Evolutionary conservation across 1,140 invertebrate genomes (phyloP), one percentile per base, ranked within the genome.

Genomic region (Drosophila orena): DNA sequence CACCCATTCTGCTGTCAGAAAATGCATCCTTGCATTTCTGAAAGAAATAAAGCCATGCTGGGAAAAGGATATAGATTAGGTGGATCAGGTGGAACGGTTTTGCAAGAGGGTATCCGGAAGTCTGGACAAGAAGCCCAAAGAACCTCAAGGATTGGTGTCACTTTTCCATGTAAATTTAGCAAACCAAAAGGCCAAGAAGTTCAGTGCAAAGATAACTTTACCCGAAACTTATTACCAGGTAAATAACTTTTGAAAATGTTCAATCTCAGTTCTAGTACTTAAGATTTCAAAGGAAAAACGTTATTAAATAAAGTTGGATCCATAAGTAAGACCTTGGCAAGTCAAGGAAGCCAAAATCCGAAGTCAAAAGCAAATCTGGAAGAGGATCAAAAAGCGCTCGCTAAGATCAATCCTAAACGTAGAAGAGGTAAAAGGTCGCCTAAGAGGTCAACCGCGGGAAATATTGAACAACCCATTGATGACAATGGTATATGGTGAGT

Each of bases 401-500:
- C 52, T 3, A 79, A 56, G 12, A 0, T 15, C 3, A 72, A 54
- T 4, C 10, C 42, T 1, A 83, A 68, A 12, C 17, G 24, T 4
- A 74, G 46, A n/a, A 57, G n/a, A 30, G 2, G 24, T 2, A 47
- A 34, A 15, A 62, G 46, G 22, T 2, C 30, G 7, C 30, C 30
- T 5, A 3, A 24, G 12, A 61, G 44, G 22, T 27, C 20, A 8
- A 22, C 20, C 10, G 17, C n/a, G 10, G 17, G 38, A 47, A 5
- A 8, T 11, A 20, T 44, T 44, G 42, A 44, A 17, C 40, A 15
- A 8, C 8, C n/a, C 42, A 4, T 7, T 2, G 58, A 35, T n/a
- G 52, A 57, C 14, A 43, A 70, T 24, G 47, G 69, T 14, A 8
- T 74, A 43, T 74, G 71, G 71, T 74, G 17, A 75, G 71, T 49